Conservation (phyloP, 2,888 invertebrate species). For the Incurvaria masculella region DNA sequence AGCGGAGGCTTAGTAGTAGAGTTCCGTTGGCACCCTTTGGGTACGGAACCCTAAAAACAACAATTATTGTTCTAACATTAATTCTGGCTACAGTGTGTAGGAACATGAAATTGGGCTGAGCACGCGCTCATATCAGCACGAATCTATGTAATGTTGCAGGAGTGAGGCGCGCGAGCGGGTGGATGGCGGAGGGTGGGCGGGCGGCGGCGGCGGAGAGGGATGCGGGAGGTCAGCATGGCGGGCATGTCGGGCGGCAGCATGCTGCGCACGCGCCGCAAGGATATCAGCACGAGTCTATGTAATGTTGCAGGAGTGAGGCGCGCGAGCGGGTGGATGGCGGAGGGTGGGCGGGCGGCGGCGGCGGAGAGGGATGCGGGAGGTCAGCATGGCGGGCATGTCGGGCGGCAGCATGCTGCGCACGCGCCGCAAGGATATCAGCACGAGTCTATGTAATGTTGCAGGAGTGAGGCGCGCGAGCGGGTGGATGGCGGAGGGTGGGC, state of each 20-base stretch:
- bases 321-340: constrained; percentile 41
- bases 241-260: constrained; percentile 68
- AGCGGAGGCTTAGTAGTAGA: too few species aligned
- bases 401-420: constrained; percentile 72
- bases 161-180: constrained; percentile 36
- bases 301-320: constrained; percentile 28
- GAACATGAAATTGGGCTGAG: too few species aligned
- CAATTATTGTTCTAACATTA: too few species aligned
- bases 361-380: too few species aligned
- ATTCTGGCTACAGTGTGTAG: too few species aligned
- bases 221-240: constrained; percentile 54
- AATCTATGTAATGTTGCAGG: constrained; percentile 18
- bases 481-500: constrained; percentile 36
- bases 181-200: constrained; percentile 34
- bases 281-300: background rate
- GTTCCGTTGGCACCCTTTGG: too few species aligned
- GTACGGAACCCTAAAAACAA: too few species aligned
- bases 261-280: too few species aligned
- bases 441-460: constrained; percentile 11
- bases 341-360: constrained; percentile 26
- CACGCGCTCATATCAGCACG: too few species aligned
- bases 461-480: constrained; percentile 35
- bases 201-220: too few species aligned
- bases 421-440: too few species aligned
- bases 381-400: constrained; percentile 59